These are phyloP conservation scores for Dermolepida albohirtum DNA, from an alignment of 2,888 invertebrate species.

Conservation along the genomic window DNA sequence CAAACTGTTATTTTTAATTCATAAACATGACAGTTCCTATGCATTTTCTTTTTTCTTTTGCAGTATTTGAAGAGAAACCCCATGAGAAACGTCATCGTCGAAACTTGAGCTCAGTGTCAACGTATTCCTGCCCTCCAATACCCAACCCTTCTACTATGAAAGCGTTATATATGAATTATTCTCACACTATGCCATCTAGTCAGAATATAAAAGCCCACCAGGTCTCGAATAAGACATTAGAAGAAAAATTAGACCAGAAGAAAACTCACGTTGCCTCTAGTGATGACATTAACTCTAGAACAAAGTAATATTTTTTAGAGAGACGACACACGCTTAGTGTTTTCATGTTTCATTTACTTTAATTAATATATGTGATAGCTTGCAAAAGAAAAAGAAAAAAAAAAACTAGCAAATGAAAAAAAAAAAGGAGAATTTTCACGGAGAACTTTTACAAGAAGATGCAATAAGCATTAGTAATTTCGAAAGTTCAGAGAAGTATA, in stretches of 20 bases:
- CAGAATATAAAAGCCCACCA: conserved; percentile 29
- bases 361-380: conserved; percentile 23
- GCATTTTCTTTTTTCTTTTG: conserved; percentile 47
- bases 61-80: conserved; percentile 82
- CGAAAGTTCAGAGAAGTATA: not conserved
- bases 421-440: too few species aligned
- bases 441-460: too few species aligned
- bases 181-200: conserved; percentile 41
- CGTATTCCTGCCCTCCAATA: conserved; percentile 56
- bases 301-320: conserved; percentile 19
- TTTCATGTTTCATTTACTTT: not conserved
- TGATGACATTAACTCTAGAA: conserved; percentile 19
- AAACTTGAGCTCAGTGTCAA: conserved; percentile 56
- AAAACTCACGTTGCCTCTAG: conserved; percentile 20
- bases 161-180: conserved; percentile 31
- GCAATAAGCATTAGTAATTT: too few species aligned
- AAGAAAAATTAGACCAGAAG: conserved; percentile 26
- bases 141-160: conserved; percentile 54
- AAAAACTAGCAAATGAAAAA: not conserved
- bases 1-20: too few species aligned
- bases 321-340: conserved; percentile 20
- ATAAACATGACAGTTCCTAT: too few species aligned
- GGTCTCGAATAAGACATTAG: conserved; percentile 32
- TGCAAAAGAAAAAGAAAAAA: conserved; percentile 10
- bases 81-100: conserved; percentile 60